These are phyloP conservation scores for Danio kyathit DNA, from an alignment of 2,797 vertebrate genomes.

Conservation along the genomic window DNA sequence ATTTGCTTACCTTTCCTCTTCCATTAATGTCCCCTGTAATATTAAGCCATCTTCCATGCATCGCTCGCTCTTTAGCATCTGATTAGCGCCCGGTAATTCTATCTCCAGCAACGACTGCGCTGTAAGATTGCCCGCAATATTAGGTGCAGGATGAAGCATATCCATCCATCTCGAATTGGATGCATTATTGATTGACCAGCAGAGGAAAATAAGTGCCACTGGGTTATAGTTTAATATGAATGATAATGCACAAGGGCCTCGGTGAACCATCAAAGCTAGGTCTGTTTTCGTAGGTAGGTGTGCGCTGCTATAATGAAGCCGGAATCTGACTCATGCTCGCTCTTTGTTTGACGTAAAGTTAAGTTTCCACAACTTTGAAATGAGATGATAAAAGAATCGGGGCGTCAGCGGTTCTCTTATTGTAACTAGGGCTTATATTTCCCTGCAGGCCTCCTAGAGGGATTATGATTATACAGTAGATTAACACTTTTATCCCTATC, in stretches of 20 bases:
- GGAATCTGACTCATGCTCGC: conserved; percentile 71
- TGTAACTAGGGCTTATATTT: conserved; percentile 52
- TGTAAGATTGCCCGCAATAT: conserved; percentile 86
- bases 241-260: conserved; percentile 88
- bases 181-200: conserved; percentile 96
- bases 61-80: conserved; percentile 84
- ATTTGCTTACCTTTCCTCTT: conserved; percentile 94
- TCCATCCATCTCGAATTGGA: conserved; percentile 93
- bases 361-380: conserved; percentile 52
- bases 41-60: conserved; percentile 92
- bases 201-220: conserved; percentile 93
- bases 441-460: conserved; percentile 56
- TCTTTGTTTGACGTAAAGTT: conserved; percentile 78
- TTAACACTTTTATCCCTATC: conserved; percentile 60
- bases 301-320: conserved; percentile 82
- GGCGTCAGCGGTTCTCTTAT: conserved; percentile 56
- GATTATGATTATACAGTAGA: conserved; percentile 60
- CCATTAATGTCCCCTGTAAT: conserved; percentile 89
- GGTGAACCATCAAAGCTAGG: conserved; percentile 70
- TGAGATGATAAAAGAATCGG: conserved; percentile 54
- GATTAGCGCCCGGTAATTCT: conserved; percentile 94
- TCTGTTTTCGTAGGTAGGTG: conserved; percentile 38
- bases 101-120: conserved; percentile 84
- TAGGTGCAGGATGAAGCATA: conserved; percentile 88
- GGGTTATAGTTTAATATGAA: conserved; percentile 97